Evolutionary conservation across 2,113 vertebrate genomes (phyloP), one percentile per base, ranked within the genome.

Genomic region (Lucifuga dentata): DNA sequence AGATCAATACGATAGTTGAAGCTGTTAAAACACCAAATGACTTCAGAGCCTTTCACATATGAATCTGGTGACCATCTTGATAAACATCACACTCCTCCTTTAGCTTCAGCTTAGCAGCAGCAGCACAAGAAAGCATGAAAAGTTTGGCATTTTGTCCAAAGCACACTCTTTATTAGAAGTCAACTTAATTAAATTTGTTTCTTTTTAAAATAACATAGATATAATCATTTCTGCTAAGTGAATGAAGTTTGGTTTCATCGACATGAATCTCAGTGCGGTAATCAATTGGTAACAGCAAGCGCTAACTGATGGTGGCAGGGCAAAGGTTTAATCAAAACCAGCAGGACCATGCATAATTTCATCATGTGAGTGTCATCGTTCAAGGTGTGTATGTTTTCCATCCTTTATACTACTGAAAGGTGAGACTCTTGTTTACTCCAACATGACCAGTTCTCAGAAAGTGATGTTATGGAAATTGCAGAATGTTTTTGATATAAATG

Each of bases 201-300:
- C 39, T 52, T 67, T 68, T 53, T 23, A 11, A 72, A 60, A 71
- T 6, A 10, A 12, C 39, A 60, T 48, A 53, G 36, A 62, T 55
- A 7, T 59, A 61, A 73, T 72, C 1, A 62, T 70, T 59, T 59
- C 32, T 52, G 10, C 48, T 38, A 69, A 78, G 68, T 62, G 8
- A 86, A 68, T 59, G 40, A 4, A 45, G 41, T 36, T 59, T n/a
- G 49, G 59, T 70, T 76, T 77, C 41, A 80, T 85, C 61, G 43
- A 61, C 39, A 55, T 24, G 19, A 73, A 86, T 84, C 29, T 78
- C 40, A 35, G 29, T 46, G 53, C 43, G 32, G 65, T 61, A 79
- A 89, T 88, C 74, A 83, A 81, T 85, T 84, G 66, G 71, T 48
- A 73, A 88, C 23, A 78, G 86, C 35, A 52, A 68, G 58, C 24